Evolutionary conservation across 2,797 vertebrate genomes (phyloP).

Genomic region (Rhyacichthys aspro): DNA sequence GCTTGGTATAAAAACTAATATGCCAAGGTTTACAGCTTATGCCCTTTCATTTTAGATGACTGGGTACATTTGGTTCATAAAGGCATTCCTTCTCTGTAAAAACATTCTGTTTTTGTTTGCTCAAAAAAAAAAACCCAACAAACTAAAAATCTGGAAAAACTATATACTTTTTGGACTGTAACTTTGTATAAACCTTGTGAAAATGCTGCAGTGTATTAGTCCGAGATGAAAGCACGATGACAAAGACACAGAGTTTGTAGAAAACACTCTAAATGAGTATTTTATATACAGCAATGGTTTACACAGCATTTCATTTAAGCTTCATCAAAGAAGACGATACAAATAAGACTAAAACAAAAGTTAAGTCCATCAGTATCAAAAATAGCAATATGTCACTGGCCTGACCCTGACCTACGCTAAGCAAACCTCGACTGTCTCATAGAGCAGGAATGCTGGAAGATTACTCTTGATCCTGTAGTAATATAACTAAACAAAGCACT

Average conservation of each 20-base stretch:
- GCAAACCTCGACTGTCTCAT: conserved; percentile 8
- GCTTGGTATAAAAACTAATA: not conserved
- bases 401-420: conserved; percentile 15
- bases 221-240: not conserved
- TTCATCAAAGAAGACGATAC: not conserved
- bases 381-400: conserved; percentile 9
- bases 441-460: conserved; percentile 44
- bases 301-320: no score
- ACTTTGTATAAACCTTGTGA: not conserved
- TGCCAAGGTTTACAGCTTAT: not conserved
- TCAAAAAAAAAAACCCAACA: no score
- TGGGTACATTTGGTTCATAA: no score
- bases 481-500: conserved; percentile 53
- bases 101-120: no score
- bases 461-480: conserved; percentile 32
- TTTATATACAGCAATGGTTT: no score
- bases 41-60: not conserved
- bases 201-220: no score
- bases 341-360: not conserved
- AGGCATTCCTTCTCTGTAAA: no score
- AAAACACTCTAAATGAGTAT: not conserved
- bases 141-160: not conserved
- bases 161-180: not conserved
- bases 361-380: conserved; percentile 1
- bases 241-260: no score